Evolutionary conservation across 2,113 vertebrate species (phyloP), one percentile per base, ranked within the genome.

Genomic region (Epinephelus cyanopodus): DNA sequence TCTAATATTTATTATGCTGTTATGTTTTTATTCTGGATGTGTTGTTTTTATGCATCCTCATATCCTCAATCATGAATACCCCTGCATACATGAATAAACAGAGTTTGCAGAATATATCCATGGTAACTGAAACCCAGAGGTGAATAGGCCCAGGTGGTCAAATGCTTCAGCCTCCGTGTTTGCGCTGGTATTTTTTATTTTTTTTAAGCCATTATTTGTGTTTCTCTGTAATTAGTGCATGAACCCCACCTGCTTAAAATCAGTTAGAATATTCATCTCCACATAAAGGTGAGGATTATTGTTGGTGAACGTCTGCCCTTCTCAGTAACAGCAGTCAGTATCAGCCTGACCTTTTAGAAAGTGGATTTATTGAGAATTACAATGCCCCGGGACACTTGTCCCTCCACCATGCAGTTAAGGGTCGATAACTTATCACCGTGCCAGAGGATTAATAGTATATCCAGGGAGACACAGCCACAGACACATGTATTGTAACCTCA

Each of bases 401-500:
- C 58, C 71, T 87, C 82, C 82, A 56, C 77, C 85, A 61, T 57
- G 77, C 56, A 53, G 81, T 27, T 82, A 82, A 84, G 69, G 77
- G 79, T 90, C 81, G 42, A 92, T 91, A 85, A 79, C 91, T 92
- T 83, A 88, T 85, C 81, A 83, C 86, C 56, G 29, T 75, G 82
- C 81, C 64, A 75, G 78, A 81, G 68, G 57, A 89, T 85, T 87
- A 84, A 90, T 83, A 88, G 67, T 71, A 86, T 90, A 89, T 81
- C 83, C 85, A 27, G 64, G 5, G 69, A 29, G 58, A 52, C 80
- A 78, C 72, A 33, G 45, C 53, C 81, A 74, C 21, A 62, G 8
- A 74, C 60, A 57, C 14, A 45, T 50, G 62, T 37, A 57, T 15
- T 47, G 17, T 63, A 63, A 48, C 54, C 47, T 79, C 17, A 56